Evolutionary conservation across 2,113 vertebrate genomes (phyloP).

Genomic region (Nesoenas mayeri): DNA sequence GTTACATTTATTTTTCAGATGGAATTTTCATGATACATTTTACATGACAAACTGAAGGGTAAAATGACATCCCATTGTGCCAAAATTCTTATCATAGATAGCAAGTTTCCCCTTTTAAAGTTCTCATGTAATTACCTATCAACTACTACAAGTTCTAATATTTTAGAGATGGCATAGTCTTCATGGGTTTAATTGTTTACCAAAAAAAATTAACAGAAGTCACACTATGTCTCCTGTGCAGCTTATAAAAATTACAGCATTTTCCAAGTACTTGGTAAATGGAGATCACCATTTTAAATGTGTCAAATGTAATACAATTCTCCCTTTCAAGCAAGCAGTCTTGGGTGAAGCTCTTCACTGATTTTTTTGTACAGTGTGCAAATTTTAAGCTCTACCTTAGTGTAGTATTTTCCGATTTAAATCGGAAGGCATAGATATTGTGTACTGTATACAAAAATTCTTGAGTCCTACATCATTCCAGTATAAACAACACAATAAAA

Average conservation of each 20-base stretch:
- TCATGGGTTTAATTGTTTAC: background rate
- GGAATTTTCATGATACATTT: background rate
- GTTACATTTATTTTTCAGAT: background rate
- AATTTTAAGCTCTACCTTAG: background rate
- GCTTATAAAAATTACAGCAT: background rate
- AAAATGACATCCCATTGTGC: background rate
- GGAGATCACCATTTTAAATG: background rate
- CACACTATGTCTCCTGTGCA: background rate
- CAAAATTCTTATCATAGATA: background rate
- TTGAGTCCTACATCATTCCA: background rate
- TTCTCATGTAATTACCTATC: background rate
- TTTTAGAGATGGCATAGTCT: background rate
- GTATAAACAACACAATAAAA: background rate
- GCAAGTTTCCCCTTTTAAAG: background rate
- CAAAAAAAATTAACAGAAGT: background rate
- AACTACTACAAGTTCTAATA: background rate
- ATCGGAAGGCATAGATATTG: background rate
- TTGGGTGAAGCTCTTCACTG: background rate
- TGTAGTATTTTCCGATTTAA: background rate
- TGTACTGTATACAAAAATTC: background rate
- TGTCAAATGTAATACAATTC: background rate
- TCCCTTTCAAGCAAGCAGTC: background rate
- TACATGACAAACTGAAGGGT: background rate
- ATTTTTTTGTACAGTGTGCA: background rate
- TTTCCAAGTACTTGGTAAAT: background rate